These are phyloP conservation scores for Chelonus formosanus DNA, from an alignment of 2,888 invertebrate species.

Conservation along the genomic window DNA sequence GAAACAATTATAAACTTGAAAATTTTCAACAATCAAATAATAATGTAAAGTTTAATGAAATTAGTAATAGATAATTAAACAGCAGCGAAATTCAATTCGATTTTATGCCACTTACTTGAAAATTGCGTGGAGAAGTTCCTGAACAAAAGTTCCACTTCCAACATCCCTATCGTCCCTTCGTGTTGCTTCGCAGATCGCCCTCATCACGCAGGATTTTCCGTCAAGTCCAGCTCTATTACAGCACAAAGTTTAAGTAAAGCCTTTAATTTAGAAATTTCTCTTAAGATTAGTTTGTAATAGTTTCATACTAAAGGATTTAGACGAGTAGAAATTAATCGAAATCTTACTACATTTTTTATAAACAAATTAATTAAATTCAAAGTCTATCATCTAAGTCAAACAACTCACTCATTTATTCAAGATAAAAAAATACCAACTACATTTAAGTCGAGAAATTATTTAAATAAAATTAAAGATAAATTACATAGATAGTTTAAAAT, in stretches of 20 bases:
- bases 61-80: background rate
- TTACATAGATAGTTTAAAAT: too few relatives aligned
- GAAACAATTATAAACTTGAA: background rate
- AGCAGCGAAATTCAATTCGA: background rate
- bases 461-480: too few relatives aligned
- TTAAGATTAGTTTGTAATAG: background rate
- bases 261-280: constrained; percentile 2
- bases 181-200: constrained; percentile 78
- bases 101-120: constrained; percentile 53
- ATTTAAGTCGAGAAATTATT: too few relatives aligned
- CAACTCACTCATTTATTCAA: too few relatives aligned
- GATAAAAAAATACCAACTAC: too few relatives aligned
- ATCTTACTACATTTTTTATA: too few relatives aligned
- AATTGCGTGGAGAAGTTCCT: constrained; percentile 59
- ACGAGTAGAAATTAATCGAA: too few relatives aligned
- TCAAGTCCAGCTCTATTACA: constrained; percentile 76
- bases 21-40: too few relatives aligned
- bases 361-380: too few relatives aligned
- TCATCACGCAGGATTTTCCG: constrained; percentile 76
- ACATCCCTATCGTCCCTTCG: constrained; percentile 63
- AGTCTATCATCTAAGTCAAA: too few relatives aligned
- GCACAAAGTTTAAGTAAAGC: constrained; percentile 26
- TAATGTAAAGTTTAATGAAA: too few relatives aligned
- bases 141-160: constrained; percentile 57
- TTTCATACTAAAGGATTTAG: background rate